Conservation (phyloP, 2,113 vertebrate genomes). For the Upupa epops region DNA sequence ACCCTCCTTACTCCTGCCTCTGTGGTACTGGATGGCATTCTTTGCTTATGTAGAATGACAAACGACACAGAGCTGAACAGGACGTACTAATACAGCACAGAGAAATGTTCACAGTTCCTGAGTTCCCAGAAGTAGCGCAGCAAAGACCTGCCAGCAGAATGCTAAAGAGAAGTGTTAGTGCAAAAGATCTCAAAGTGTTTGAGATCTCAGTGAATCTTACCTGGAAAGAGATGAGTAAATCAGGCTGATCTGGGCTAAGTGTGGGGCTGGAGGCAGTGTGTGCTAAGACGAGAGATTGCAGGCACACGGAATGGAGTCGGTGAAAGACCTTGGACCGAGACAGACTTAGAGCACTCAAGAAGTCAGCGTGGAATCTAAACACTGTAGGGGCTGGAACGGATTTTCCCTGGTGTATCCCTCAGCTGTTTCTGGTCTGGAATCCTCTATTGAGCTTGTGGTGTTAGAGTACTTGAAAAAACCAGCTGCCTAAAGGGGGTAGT, state of each 20-base stretch:
- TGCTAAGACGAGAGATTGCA: background rate
- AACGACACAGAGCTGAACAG: constrained; percentile 65
- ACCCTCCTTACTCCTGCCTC: constrained; percentile 46
- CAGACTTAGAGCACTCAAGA: background rate
- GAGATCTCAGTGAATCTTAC: background rate
- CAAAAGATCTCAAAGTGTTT: background rate
- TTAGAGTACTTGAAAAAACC: background rate
- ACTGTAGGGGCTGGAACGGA: background rate
- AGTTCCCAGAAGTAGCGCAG: constrained; percentile 41
- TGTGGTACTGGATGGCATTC: constrained; percentile 34
- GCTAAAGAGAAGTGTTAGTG: constrained; percentile 2
- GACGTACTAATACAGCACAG: constrained; percentile 23
- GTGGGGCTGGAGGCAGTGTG: background rate
- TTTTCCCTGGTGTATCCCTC: constrained; percentile 19
- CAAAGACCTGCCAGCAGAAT: background rate
- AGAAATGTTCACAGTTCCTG: constrained; percentile 38
- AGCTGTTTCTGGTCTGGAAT: constrained; percentile 49
- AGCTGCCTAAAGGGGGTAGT: background rate
- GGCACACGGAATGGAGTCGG: background rate
- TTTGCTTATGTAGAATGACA: constrained; percentile 61
- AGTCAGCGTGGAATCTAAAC: background rate
- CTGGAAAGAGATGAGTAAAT: background rate
- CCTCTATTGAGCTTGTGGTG: background rate
- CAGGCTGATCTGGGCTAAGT: background rate
- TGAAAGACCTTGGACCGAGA: constrained; percentile 4